Evolutionary conservation across 2,113 vertebrate species (phyloP), one percentile per base, ranked within the genome.

Genomic region (Corythaixoides concolor): DNA sequence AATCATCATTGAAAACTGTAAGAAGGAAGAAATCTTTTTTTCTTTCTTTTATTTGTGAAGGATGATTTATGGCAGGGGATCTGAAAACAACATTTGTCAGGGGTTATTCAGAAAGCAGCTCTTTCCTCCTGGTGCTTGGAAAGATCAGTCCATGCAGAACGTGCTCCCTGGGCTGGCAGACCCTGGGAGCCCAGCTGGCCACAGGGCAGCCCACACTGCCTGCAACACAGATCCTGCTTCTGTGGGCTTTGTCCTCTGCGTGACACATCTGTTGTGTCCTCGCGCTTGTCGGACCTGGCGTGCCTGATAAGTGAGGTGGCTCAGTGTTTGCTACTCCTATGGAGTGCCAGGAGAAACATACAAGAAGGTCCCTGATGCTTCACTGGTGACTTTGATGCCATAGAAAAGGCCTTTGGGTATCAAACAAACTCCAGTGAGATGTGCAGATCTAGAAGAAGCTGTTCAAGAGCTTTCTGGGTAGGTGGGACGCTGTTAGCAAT

Each of bases 401-500:
- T 49, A 73, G 43, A 64, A 77, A 77, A 63, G 23, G 35, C 76
- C 35, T 60, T 74, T 63, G 74, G 58, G 45, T 82, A 49, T 35
- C 30, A 90, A 82, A 32, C 67, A 89, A 68, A 28, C 21, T 80
- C 16, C 75, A 70, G 63, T 82, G 86, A 45, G 58, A 14, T 28
- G 47, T 58, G 45, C 52, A 56, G 72, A 13, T 55, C 45, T 33
- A 77, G 21, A 43, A 62, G 41, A 23, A 59, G 28, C n/a, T 52
- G 50, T 70, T 33, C n/a, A 76, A 85, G 47, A 45, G 6, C 26
- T 76, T 67, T 68, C 39, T 41, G 47, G 59, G 4, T 59, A 26
- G 1, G 3, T 0, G 0, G 35, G 58, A 23, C 4, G 6, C 15
- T 59, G 20, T 27, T 24, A 69, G 37, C 13, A 12, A 12, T 30